Base-by-base conservation (phyloP, 1,140 invertebrate genomes). In the Penaeus vannamei region DNA sequence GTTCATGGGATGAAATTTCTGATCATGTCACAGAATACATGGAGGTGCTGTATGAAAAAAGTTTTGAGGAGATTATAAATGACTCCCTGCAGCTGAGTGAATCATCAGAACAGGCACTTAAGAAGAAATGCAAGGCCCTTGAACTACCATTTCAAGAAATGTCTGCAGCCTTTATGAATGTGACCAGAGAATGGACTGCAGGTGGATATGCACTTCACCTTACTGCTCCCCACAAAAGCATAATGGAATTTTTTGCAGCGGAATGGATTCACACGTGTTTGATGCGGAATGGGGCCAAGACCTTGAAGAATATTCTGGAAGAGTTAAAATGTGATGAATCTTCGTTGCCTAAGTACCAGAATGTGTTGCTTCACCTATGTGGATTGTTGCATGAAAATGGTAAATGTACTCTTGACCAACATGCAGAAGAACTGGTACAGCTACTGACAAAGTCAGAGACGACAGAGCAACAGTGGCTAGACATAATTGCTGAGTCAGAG, bases 161-260 rank as follows among this genome's bases (percentile, higher is more conserved):
- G 69, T n/a, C 4, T 42, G 80, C 64, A 10, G 59, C 87, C 10
- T 88, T 88, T 32, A 69, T 88, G 61, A 23, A 29, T 62, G 81
- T 84, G 29, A 82, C 83, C 7, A 62, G 59, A 61, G 81, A 61
- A 14, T 84, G 87, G 66, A 62, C 69, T 23, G 29, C 66, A 8
- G 0, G 10, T 42, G 81, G 81, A 2, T 76, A 60, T 36, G 77
- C 23, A 61, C 23, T 53, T 62, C 29, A 84, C 60, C 82, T 88
- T 4, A 61, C 53, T 79, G 81, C 77, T 5, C 87, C 80, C 60
- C 87, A 88, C 69, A 88, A 84, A 64, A 84, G 81, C 23, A 88
- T 88, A 20, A 84, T 88, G 81, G 87, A 88, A 76, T 88, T 88
- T 46, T 88, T 83, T 79, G 81, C 87, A 76, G 87, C 87, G 10